These are phyloP conservation scores for Eucriotettix oculatus DNA, from an alignment of 2,888 invertebrate genomes.

Conservation along the genomic window DNA sequence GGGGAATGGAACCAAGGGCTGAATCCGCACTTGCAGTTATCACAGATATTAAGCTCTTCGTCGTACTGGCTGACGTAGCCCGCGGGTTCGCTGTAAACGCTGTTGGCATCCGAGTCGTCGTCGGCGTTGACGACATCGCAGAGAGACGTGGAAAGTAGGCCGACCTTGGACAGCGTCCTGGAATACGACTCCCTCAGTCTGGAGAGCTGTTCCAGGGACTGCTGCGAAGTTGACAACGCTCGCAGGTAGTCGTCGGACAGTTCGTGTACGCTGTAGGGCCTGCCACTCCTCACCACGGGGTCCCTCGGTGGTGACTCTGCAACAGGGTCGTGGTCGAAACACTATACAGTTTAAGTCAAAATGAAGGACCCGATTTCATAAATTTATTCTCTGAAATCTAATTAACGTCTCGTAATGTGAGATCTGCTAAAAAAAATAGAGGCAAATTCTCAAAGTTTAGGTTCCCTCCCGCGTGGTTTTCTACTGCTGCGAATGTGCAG, in stretches of 20 bases:
- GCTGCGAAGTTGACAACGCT: not conserved
- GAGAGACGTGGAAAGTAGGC: conserved; percentile 3
- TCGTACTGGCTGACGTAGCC: conserved; percentile 34
- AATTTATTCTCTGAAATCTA: no score
- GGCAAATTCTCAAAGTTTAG: no score
- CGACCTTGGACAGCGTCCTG: conserved; percentile 58
- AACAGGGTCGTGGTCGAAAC: not conserved
- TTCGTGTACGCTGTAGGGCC: not conserved
- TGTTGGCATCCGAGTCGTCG: conserved; percentile 40
- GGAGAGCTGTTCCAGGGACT: not conserved
- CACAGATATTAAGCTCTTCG: conserved; percentile 48
- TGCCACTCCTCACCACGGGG: not conserved
- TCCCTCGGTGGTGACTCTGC: not conserved
- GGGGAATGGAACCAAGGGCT: not conserved
- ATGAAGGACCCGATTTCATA: no score
- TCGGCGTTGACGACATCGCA: not conserved
- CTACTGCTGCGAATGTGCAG: no score
- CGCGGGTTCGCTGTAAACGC: conserved; percentile 74
- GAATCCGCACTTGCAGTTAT: conserved; percentile 39
- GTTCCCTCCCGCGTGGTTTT: no score
- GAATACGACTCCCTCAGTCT: conserved; percentile 64
- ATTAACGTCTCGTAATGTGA: no score
- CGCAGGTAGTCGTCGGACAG: not conserved
- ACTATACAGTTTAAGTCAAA: no score
- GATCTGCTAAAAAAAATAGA: no score